phyloP scores from a whole-genome alignment of 2,888 invertebrate genomes.

The Phlogophora meticulosa region DNA sequence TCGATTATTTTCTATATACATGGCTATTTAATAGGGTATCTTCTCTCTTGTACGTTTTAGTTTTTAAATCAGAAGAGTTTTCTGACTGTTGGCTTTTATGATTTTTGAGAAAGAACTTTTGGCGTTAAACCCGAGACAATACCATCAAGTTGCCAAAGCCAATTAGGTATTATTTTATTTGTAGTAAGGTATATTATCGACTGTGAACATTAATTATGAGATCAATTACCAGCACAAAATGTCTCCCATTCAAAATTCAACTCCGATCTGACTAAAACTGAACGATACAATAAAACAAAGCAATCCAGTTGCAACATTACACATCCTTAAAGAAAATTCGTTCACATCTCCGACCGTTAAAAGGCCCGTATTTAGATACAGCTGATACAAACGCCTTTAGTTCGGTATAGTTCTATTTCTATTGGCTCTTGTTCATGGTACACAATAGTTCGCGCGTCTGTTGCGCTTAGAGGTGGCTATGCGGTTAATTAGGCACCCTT shows the following conservation, averaged over 20 bases:
- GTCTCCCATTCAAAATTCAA: too few relatives aligned
- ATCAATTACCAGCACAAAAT: too few relatives aligned
- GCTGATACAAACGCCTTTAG: constrained; percentile 43
- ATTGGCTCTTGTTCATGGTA: constrained; percentile 49
- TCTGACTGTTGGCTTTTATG: too few relatives aligned
- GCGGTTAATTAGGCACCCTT: constrained; percentile 85
- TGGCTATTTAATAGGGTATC: constrained; percentile 39
- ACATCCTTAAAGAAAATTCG: background rate
- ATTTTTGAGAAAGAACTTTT: too few relatives aligned
- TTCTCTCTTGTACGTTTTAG: constrained; percentile 29
- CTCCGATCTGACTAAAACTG: background rate
- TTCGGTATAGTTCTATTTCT: constrained; percentile 29
- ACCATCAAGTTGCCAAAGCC: too few relatives aligned
- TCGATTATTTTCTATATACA: constrained; percentile 69
- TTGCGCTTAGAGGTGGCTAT: constrained; percentile 82
- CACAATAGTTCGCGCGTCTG: constrained; percentile 81
- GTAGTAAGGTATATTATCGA: too few relatives aligned
- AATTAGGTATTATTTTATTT: too few relatives aligned
- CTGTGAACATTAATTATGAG: too few relatives aligned
- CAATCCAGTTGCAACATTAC: background rate
- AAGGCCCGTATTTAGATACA: constrained; percentile 40
- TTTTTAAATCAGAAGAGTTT: background rate
- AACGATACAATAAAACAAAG: constrained; percentile 1
- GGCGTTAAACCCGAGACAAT: too few relatives aligned
- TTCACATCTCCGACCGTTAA: constrained; percentile 40